Evolutionary conservation across 2,113 vertebrate species (phyloP), one percentile per base, ranked within the genome.

Genomic region (Lasiurus borealis): DNA sequence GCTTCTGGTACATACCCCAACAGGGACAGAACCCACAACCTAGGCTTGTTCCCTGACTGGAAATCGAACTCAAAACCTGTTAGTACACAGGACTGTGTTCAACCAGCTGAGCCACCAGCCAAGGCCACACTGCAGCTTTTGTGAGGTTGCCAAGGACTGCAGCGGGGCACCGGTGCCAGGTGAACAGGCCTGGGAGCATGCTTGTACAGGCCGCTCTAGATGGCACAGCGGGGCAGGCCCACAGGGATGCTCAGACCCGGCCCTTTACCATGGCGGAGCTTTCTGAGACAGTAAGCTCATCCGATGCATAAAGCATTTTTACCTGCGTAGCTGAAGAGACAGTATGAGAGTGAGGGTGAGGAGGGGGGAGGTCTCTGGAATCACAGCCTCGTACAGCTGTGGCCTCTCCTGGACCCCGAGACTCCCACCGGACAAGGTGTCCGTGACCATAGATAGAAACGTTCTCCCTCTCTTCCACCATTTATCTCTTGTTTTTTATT

Each of bases 181-280:
- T 7, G 6, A 3, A n/a, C n/a, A 89, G 46, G 14, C 52, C 46
- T 54, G 23, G 69, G 21, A 21, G 12, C 29, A 5, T 59, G 18
- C 6, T 10, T 8, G 1, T 3, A 2, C 7, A 1, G 4, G 1
- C 31, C 1, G 71, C 25, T 81, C 36, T 27, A 1, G 57, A 34
- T 0, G 10, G 34, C 48, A 34, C 46, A 46, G 34, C 59, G 18
- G 66, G n/a, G 57, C 27, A 18, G 9, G 36, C 29, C 57, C 48
- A 0, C 27, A 0, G 31, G 80, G 34, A 14, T 18, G 57, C 7
- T 0, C 4, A 62, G 64, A 12, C 8, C 6, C 6, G 48, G 15
- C n/a, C 23, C n/a, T 44, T 40, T 40, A 40, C 44, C 25, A 19
- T 11, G 50, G 2, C 1, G 1, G 19, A 8, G 7, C 27, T 44